Evolutionary conservation across 1,140 invertebrate species (phyloP).

Genomic region (Zeugodacus cucurbitae): DNA sequence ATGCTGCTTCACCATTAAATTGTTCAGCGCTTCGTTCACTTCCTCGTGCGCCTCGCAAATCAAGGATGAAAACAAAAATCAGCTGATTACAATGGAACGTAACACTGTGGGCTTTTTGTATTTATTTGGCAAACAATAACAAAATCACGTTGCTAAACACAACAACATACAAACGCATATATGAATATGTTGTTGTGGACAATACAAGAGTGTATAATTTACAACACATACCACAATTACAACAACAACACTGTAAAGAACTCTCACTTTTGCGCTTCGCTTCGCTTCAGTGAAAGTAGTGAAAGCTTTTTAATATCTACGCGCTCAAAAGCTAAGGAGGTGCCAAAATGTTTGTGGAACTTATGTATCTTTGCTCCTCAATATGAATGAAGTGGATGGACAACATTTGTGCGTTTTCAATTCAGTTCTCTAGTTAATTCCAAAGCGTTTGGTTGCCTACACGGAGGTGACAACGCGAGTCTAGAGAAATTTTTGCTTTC

Average conservation of each 20-base stretch:
- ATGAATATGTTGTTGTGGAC: background rate
- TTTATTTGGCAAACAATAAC: background rate
- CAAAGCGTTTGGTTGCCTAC: slow-evolving; percentile 44
- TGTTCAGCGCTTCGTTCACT: background rate
- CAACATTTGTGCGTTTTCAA: background rate
- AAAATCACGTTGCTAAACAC: background rate
- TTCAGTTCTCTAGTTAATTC: slow-evolving; percentile 61
- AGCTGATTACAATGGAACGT: background rate
- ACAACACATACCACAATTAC: background rate
- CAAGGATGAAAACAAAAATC: background rate
- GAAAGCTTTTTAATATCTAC: background rate
- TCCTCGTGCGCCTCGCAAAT: background rate
- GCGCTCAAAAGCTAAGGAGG: background rate
- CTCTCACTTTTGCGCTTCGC: background rate
- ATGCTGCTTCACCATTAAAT: background rate
- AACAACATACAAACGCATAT: background rate
- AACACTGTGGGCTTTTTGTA: background rate
- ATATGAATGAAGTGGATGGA: background rate
- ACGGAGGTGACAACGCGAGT: slow-evolving; percentile 11
- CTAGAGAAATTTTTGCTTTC: background rate
- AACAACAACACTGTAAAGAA: background rate
- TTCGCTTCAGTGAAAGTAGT: slow-evolving; percentile 5
- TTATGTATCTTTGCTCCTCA: background rate
- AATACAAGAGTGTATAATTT: background rate
- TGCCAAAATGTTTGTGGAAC: background rate